These are phyloP conservation scores for Perca flavescens DNA, from an alignment of 2,113 vertebrate species.

Conservation along the genomic window DNA sequence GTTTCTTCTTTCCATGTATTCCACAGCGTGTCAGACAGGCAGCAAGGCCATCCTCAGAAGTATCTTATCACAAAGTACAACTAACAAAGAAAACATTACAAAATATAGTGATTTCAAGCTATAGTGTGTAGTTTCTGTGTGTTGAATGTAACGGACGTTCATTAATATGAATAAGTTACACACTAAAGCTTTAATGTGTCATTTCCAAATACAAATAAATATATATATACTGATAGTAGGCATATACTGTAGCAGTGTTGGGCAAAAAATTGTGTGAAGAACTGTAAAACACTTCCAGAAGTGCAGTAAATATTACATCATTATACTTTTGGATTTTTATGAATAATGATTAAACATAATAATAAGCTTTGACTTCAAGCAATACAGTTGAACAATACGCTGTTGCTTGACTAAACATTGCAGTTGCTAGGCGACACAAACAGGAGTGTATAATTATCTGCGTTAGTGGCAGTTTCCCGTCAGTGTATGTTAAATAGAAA, in stretches of 20 bases:
- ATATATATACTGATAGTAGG: too few relatives aligned
- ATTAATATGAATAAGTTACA: too few relatives aligned
- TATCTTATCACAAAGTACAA: background rate
- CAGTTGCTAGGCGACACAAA: slow-evolving; percentile 58
- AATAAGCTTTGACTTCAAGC: background rate
- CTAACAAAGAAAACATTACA: background rate
- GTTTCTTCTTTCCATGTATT: background rate
- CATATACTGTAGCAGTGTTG: background rate
- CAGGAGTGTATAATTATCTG: slow-evolving; percentile 66
- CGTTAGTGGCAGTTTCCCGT: slow-evolving; percentile 62
- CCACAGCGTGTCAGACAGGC: background rate
- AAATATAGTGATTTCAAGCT: background rate
- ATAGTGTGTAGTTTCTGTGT: background rate
- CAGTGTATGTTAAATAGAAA: slow-evolving; percentile 50
- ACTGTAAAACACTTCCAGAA: background rate
- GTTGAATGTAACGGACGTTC: too few relatives aligned
- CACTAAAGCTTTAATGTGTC: too few relatives aligned
- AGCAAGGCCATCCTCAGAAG: background rate
- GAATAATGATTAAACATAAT: slow-evolving; percentile 18
- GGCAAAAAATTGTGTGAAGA: background rate
- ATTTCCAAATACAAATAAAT: too few relatives aligned
- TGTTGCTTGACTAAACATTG: slow-evolving; percentile 49
- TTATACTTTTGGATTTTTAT: background rate
- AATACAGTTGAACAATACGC: slow-evolving; percentile 32
- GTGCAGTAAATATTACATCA: background rate